These are phyloP conservation scores for Drosophila melanogaster DNA, from an alignment of 1,140 invertebrate species.

Conservation along the genomic window Release_6_plus_ISO1_MT NC_004354.4:8738501-8739000, in stretches of 20 bases:
- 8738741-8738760: slow-evolving; percentile 64
- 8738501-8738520: too few species aligned
- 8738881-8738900: slow-evolving; percentile 75
- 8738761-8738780: slow-evolving; percentile 77
- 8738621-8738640: slow-evolving; percentile 1
- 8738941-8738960: slow-evolving; percentile 16
- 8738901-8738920: slow-evolving; percentile 78
- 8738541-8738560: too few species aligned
- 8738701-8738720: slow-evolving; percentile 7
- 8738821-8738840: slow-evolving; percentile 17
- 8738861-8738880: slow-evolving; percentile 78
- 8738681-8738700: background rate
- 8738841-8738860: slow-evolving; percentile 71
- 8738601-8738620: too few species aligned
- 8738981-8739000: slow-evolving; percentile 4
- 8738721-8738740: slow-evolving; percentile 37
- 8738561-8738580: too few species aligned
- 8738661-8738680: slow-evolving; percentile 27
- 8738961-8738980: background rate
- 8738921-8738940: slow-evolving; percentile 58
- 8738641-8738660: slow-evolving; percentile 29
- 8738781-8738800: slow-evolving; percentile 49
- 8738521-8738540: too few species aligned
- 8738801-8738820: slow-evolving; percentile 6
- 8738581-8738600: too few species aligned